Base-by-base conservation (phyloP, 2,888 invertebrate genomes). In the Acleris laterana region DNA sequence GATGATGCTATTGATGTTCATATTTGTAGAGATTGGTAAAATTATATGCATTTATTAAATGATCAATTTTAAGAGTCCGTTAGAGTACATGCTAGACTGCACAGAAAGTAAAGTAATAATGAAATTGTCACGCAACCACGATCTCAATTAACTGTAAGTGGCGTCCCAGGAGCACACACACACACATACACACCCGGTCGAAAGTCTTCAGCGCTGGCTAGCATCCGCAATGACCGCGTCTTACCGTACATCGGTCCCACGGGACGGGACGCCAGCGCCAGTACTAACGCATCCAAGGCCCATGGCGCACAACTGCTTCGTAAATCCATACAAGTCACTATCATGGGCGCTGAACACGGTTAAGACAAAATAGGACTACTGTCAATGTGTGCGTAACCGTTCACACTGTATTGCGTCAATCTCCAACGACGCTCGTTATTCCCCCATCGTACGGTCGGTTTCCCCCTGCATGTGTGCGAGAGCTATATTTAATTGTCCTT, bases 401-500 rank as follows among this genome's bases (percentile, higher is more conserved):
- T 81, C 80, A 82, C 82, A 78, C 77, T 76, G 80, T 78, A 88
- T 89, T 89, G 82, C 90, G 90, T 90, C 91, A 90, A 90, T 90
- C 86, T 86, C 83, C 76, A 83, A 85, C 84, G 78, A 79, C 78
- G 77, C 78, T 85, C 79, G 84, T 83, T 84, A 85, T 84, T 84
- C 84, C 85, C 84, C 81, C 74, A 86, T 78, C 84, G 81, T 83
- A 83, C 79, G 83, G 80, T 83, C 82, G 82, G 83, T 85, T 86
- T 38, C 55, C 86, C 86, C 82, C 77, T 70, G 51, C 70, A 64
- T 65, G 61, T 81, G 90, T 89, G 83, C 83, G 88, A 22, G 88
- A 87, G 82, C 89, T 91, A 92, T 90, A 91, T 90, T 88, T 90
- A 89, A 88, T 86, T 85, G 81, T 80, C 82, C 76, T 76, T 84